phyloP scores from a whole-genome alignment of 2,888 invertebrate species.

The Phaedon cochleariae region DNA sequence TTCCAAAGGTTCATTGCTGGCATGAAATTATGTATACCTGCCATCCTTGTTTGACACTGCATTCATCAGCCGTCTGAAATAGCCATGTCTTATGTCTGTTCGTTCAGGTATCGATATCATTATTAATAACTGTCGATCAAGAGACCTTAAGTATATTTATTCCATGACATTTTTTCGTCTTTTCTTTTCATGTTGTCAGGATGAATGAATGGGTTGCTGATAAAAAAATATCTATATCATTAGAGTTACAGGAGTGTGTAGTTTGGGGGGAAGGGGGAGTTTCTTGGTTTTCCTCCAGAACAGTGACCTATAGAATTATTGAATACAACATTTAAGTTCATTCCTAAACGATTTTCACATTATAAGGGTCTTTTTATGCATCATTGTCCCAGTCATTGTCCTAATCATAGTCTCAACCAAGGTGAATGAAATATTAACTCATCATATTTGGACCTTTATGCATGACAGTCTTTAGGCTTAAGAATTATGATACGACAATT shows the following conservation, averaged over 20 bases:
- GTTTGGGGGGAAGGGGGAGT: neutral
- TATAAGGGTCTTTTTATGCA: neutral
- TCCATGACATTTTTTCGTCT: conserved; percentile 32
- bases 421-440: no score
- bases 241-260: conserved; percentile 1
- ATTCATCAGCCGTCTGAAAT: conserved; percentile 56
- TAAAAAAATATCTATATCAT: conserved; percentile 13
- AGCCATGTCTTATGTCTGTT: conserved; percentile 49
- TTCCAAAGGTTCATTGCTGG: conserved; percentile 35
- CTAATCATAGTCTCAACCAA: no score
- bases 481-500: no score
- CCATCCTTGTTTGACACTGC: conserved; percentile 51
- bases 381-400: no score
- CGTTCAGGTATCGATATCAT: conserved; percentile 57
- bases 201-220: conserved; percentile 23
- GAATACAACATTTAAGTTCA: no score
- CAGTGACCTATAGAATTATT: no score
- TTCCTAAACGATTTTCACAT: no score
- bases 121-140: conserved; percentile 59
- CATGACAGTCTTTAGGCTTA: no score
- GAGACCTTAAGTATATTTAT: conserved; percentile 27
- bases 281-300: neutral
- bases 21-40: conserved; percentile 52
- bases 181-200: conserved; percentile 31
- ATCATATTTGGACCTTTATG: no score